Percentiles rank a stretch among this genome's conserved stretches.
These are phyloP conservation scores for Catalaphyllia jardinei DNA, from an alignment of 64 coral and sea anemone species.

Conservation along the genomic window DNA sequence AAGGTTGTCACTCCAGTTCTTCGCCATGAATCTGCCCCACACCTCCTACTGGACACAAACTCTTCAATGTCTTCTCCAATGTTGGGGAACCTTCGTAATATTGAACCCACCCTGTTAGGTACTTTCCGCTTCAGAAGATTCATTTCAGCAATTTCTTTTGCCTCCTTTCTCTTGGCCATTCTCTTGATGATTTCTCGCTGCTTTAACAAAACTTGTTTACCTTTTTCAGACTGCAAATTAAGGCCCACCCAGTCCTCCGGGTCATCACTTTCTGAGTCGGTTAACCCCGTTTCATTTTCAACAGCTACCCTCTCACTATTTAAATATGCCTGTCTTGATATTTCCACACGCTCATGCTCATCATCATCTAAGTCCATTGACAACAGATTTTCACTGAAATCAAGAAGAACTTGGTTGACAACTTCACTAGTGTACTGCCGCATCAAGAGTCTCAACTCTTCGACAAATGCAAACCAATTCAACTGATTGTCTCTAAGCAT, in stretches of 20 bases:
- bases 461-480: conserved; percentile 72
- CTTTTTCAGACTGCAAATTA: conserved; percentile 21
- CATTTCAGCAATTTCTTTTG: conserved; percentile 25
- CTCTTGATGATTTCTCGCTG: conserved; percentile 19
- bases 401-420: conserved; percentile 45
- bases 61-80: conserved; percentile 73
- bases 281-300: conserved; percentile 15
- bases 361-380: conserved; percentile 29
- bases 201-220: not conserved
- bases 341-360: conserved; percentile 39
- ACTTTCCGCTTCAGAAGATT: conserved; percentile 41
- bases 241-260: conserved; percentile 3
- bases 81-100: conserved; percentile 15
- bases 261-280: conserved; percentile 38
- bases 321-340: conserved; percentile 46
- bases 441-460: conserved; percentile 25
- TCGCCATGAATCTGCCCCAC: conserved; percentile 39
- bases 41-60: conserved; percentile 47
- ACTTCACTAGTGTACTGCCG: conserved; percentile 40
- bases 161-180: conserved; percentile 44
- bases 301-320: not conserved
- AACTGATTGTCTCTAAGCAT: conserved; percentile 51
- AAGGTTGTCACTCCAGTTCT: conserved; percentile 29
- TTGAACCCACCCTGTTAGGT: not conserved
- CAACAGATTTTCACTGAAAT: conserved; percentile 48